Percentiles rank a stretch among this genome's conserved stretches.
Conservation (phyloP, 2,888 invertebrate species). For the Spilosoma lubricipeda region DNA sequence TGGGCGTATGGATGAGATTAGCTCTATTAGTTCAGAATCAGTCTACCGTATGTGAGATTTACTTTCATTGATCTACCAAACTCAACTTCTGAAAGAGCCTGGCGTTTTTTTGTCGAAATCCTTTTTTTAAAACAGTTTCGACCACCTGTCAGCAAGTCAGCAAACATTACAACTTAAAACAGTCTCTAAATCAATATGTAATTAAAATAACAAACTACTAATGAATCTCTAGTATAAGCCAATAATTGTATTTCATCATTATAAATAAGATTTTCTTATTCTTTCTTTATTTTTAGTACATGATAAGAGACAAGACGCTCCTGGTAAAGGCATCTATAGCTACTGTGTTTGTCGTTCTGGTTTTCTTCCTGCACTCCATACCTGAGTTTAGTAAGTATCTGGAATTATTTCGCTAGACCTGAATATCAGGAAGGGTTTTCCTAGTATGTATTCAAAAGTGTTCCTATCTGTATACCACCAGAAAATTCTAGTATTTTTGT, state of each 20-base stretch:
- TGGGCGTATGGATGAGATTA: no score
- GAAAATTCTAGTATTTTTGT: neutral
- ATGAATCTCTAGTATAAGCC: neutral
- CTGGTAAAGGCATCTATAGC: constrained; percentile 91
- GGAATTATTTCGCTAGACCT: neutral
- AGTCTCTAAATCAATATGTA: neutral
- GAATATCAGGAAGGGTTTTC: neutral
- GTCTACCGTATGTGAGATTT: neutral
- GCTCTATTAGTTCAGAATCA: neutral
- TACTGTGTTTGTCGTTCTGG: constrained; percentile 89
- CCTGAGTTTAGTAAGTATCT: constrained; percentile 89
- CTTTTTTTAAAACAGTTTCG: neutral
- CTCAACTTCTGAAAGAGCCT: neutral
- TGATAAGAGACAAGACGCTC: constrained; percentile 91
- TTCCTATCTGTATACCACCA: neutral
- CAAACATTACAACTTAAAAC: neutral
- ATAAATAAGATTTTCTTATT: neutral
- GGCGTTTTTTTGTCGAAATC: neutral
- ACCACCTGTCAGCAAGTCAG: neutral
- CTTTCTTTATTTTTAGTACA: constrained; percentile 87
- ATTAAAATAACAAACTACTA: neutral
- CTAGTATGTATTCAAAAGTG: neutral
- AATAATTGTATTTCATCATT: neutral
- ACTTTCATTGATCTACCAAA: neutral
- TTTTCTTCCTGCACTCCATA: constrained; percentile 94